These are phyloP conservation scores for Drosophila mayaguana DNA, from an alignment of 2,888 invertebrate genomes.

Conservation along the genomic window DNA sequence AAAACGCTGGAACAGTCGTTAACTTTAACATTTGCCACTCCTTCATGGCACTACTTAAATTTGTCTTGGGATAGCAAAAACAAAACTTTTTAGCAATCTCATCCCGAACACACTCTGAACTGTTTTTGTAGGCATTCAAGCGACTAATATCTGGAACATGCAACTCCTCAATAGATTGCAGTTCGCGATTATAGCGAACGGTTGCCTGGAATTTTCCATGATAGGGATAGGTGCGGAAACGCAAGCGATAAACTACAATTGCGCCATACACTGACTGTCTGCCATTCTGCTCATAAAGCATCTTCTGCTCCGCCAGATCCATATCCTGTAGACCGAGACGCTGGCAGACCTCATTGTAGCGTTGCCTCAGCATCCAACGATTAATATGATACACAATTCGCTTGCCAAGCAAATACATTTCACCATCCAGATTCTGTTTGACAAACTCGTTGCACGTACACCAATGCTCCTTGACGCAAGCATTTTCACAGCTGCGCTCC, in stretches of 20 bases:
- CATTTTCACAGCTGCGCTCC: constrained; percentile 88
- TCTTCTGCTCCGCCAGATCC: constrained; percentile 36
- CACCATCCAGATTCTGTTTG: constrained; percentile 75
- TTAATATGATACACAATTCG: constrained; percentile 59
- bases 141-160: constrained; percentile 87
- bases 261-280: constrained; percentile 27
- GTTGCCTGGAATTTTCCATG: constrained; percentile 89
- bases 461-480: constrained; percentile 89
- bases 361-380: constrained; percentile 36
- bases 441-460: constrained; percentile 88
- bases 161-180: constrained; percentile 82
- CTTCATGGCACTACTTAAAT: not conserved
- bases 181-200: constrained; percentile 85
- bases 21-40: constrained; percentile 14
- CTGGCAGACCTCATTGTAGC: constrained; percentile 34
- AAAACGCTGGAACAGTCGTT: not conserved
- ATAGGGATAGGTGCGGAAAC: constrained; percentile 88
- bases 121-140: constrained; percentile 85
- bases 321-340: constrained; percentile 36
- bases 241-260: constrained; percentile 76
- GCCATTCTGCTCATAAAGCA: constrained; percentile 20
- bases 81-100: constrained; percentile 56
- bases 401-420: constrained; percentile 75
- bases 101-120: constrained; percentile 85
- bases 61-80: constrained; percentile 37